Conservation (phyloP, 2,113 vertebrate genomes). For the Atrichornis clamosus region DNA sequence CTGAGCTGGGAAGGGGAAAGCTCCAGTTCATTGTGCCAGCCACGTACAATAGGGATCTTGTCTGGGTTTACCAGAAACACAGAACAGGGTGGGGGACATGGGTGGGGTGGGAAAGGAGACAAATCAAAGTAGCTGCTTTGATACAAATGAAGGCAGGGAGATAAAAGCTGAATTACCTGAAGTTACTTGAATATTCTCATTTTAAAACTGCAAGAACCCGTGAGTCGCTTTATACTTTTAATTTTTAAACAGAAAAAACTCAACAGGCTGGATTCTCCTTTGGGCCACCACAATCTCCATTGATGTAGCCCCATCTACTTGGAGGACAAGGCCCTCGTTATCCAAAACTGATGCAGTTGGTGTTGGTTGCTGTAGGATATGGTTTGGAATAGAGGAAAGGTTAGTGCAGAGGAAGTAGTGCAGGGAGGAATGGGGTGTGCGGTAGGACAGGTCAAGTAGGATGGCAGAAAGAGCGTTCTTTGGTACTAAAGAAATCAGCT, state of each 20-base stretch:
- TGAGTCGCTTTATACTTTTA: constrained; percentile 61
- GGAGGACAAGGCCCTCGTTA: background rate
- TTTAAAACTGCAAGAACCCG: constrained; percentile 65
- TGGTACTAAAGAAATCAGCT: constrained; percentile 44
- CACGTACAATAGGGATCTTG: constrained; percentile 55
- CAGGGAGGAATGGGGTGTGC: constrained; percentile 28
- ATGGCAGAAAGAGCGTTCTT: constrained; percentile 36
- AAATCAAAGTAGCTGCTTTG: constrained; percentile 70
- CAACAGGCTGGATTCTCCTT: constrained; percentile 22
- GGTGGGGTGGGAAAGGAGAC: constrained; percentile 64
- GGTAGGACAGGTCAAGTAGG: constrained; percentile 37
- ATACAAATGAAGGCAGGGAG: constrained; percentile 75
- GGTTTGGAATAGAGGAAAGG: constrained; percentile 52
- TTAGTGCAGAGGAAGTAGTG: constrained; percentile 46
- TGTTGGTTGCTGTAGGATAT: constrained; percentile 45
- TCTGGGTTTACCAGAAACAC: constrained; percentile 66
- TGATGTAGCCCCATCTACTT: background rate
- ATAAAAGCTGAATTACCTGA: constrained; percentile 78
- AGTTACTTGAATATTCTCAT: constrained; percentile 78
- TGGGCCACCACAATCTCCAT: background rate
- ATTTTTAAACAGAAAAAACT: constrained; percentile 58
- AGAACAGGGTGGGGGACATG: constrained; percentile 58
- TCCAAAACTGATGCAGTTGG: constrained; percentile 59
- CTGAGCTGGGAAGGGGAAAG: constrained; percentile 64
- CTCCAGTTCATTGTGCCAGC: constrained; percentile 68